Conservation (phyloP, 1,140 invertebrate genomes). For the Tetraneura akinire region DNA sequence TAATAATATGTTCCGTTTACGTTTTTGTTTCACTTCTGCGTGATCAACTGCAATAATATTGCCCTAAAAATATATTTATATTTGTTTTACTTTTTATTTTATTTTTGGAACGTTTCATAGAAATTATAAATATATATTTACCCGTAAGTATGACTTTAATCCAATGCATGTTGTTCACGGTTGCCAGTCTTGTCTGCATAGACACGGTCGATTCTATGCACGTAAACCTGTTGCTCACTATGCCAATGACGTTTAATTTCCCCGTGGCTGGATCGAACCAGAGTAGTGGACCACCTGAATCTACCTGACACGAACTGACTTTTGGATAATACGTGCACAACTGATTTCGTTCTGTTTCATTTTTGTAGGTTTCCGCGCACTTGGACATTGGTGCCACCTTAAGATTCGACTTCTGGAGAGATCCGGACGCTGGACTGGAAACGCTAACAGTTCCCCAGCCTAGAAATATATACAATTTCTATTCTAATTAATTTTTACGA, state of each 20-base stretch:
- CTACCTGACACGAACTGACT: constrained; percentile 30
- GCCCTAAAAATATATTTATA: constrained; percentile 9
- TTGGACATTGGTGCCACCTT: constrained; percentile 1
- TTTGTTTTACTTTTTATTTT: no score
- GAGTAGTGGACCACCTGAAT: constrained; percentile 9
- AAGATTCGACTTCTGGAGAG: neutral
- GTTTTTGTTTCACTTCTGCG: no score
- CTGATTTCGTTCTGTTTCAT: neutral
- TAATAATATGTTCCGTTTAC: no score
- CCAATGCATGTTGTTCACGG: neutral
- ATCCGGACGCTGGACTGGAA: neutral
- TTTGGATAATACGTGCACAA: constrained; percentile 12
- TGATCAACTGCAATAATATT: constrained; percentile 18
- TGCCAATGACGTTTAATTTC: constrained; percentile 5
- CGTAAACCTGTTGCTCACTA: neutral
- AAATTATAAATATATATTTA: neutral
- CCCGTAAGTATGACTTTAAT: constrained; percentile 16
- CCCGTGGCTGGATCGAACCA: constrained; percentile 29
- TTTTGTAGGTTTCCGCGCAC: neutral
- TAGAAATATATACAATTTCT: neutral
- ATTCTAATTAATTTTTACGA: no score
- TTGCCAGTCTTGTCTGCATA: neutral
- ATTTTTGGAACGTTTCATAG: neutral
- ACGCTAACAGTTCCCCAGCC: constrained; percentile 14
- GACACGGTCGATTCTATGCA: neutral